phyloP scores from a whole-genome alignment of 2,888 invertebrate genomes.

The Orchesellides sinensis region DNA sequence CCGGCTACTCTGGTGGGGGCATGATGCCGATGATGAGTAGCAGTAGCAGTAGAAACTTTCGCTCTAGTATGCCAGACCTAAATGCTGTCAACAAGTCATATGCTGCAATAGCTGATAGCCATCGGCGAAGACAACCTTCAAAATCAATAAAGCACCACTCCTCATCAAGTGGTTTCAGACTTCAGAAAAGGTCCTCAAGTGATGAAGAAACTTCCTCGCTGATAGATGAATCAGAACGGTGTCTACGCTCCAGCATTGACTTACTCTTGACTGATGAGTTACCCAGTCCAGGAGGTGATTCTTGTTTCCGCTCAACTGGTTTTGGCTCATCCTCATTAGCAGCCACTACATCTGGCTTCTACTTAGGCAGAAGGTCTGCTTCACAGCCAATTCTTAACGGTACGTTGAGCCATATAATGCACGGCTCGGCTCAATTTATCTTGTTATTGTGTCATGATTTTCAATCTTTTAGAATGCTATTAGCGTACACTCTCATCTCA shows the following conservation, averaged over 20 bases:
- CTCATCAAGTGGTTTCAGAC: slow-evolving; percentile 41
- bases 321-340: slow-evolving; percentile 45
- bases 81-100: slow-evolving; percentile 55
- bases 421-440: not conserved
- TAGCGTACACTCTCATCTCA: not conserved
- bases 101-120: slow-evolving; percentile 42
- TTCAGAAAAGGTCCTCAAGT: slow-evolving; percentile 72
- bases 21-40: slow-evolving; percentile 37
- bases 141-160: slow-evolving; percentile 56
- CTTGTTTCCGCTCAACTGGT: slow-evolving; percentile 63
- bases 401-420: slow-evolving; percentile 23
- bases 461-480: not conserved
- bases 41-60: slow-evolving; percentile 54
- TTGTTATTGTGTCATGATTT: not conserved
- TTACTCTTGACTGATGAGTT: slow-evolving; percentile 73
- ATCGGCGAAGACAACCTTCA: slow-evolving; percentile 55
- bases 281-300: slow-evolving; percentile 69
- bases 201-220: slow-evolving; percentile 74
- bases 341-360: slow-evolving; percentile 60
- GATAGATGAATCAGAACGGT: slow-evolving; percentile 73
- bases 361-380: slow-evolving; percentile 69
- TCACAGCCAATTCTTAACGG: slow-evolving; percentile 74
- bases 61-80: slow-evolving; percentile 69
- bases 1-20: slow-evolving; percentile 40
- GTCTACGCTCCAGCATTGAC: slow-evolving; percentile 74